These are phyloP conservation scores for Ivindomyrus marchei DNA, from an alignment of 2,113 vertebrate species.

Conservation along the genomic window DNA sequence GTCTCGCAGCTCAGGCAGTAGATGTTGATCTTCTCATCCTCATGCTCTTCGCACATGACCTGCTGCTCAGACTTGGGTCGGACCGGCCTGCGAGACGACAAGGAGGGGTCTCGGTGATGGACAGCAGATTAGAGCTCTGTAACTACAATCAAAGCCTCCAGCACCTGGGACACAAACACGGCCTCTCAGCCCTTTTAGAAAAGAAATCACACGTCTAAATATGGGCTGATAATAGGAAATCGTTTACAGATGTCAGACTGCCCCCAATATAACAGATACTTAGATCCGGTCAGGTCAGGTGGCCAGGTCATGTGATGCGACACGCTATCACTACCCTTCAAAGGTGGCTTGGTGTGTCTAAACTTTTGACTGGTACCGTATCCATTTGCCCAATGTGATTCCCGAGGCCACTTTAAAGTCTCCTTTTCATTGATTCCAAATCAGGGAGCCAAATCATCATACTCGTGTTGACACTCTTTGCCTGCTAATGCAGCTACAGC, in stretches of 20 bases:
- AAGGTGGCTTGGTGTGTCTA: not conserved
- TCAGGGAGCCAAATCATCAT: not conserved
- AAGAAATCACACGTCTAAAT: not conserved
- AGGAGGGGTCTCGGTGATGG: not conserved
- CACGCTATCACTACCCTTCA: not conserved
- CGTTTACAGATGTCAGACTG: not conserved
- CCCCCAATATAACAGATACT: not conserved
- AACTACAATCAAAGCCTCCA: not conserved
- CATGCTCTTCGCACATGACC: slow-evolving; percentile 76
- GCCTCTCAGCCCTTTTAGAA: not conserved
- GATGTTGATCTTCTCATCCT: slow-evolving; percentile 84
- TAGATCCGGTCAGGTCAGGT: not conserved
- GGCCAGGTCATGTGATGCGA: not conserved
- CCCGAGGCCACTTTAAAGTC: not conserved
- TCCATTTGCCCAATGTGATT: not conserved
- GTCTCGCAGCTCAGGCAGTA: slow-evolving; percentile 80
- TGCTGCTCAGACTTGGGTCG: slow-evolving; percentile 71
- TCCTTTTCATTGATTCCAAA: not conserved
- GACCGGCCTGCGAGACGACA: slow-evolving; percentile 51
- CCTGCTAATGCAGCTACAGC: not conserved
- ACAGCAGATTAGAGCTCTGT: not conserved
- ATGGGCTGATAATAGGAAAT: not conserved
- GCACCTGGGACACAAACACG: not conserved
- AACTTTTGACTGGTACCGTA: not conserved
- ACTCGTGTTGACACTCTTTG: not conserved